Percentiles rank a stretch among this genome's conserved stretches.
These are phyloP conservation scores for Byasa hedistus DNA, from an alignment of 2,888 invertebrate genomes.

Conservation along the genomic window DNA sequence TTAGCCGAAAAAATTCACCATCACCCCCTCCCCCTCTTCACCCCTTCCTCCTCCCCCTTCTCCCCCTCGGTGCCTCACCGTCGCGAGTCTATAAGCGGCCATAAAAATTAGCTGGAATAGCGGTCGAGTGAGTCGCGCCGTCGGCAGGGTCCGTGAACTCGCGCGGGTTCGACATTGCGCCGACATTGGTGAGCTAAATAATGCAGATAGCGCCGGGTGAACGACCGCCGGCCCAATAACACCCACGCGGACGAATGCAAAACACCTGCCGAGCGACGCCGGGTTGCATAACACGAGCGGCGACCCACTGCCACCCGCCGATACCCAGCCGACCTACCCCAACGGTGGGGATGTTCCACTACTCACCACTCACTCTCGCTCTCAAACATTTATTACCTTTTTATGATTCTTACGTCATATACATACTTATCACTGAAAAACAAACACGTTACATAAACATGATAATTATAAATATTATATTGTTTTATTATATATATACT, in stretches of 20 bases:
- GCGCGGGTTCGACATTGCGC: slow-evolving; percentile 45
- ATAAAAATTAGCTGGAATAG: slow-evolving; percentile 64
- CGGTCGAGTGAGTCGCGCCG: slow-evolving; percentile 59
- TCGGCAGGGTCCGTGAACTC: slow-evolving; percentile 69
- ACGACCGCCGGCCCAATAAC: slow-evolving; percentile 77
- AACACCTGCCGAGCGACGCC: slow-evolving; percentile 61
- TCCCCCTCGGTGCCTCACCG: neutral
- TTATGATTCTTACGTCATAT: too few species aligned
- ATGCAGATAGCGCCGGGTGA: slow-evolving; percentile 75
- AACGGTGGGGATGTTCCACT: slow-evolving; percentile 39
- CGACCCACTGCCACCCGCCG: slow-evolving; percentile 7
- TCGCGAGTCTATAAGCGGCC: slow-evolving; percentile 35
- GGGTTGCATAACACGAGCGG: slow-evolving; percentile 50
- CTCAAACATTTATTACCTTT: too few species aligned
- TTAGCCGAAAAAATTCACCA: neutral
- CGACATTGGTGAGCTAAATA: slow-evolving; percentile 77
- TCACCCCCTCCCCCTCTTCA: neutral
- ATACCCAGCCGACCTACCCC: slow-evolving; percentile 53
- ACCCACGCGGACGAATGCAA: slow-evolving; percentile 64
- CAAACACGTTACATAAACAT: too few species aligned
- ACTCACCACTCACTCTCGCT: too few species aligned
- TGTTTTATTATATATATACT: too few species aligned
- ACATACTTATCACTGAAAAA: too few species aligned
- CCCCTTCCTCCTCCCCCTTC: too few species aligned
- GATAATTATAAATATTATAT: too few species aligned